phyloP scores from a whole-genome alignment of 1,140 invertebrate genomes.

The Liolophura sinensis region DNA sequence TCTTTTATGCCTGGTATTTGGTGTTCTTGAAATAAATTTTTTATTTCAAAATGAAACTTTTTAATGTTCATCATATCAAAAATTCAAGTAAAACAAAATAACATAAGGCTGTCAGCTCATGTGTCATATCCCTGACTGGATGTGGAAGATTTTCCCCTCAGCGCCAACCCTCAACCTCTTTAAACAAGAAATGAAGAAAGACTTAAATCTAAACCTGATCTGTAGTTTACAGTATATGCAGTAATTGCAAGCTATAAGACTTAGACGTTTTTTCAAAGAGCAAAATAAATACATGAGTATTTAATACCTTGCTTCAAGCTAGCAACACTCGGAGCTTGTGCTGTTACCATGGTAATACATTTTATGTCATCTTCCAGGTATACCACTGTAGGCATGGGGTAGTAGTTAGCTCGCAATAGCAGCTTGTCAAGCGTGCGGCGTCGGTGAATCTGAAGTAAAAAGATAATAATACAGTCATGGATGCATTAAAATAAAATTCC shows the following conservation, averaged over 20 bases:
- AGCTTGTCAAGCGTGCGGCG: slow-evolving; percentile 83
- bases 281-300: neutral
- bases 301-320: slow-evolving; percentile 68
- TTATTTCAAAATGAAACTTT: too few species aligned
- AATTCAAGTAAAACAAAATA: too few species aligned
- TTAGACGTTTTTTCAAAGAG: neutral
- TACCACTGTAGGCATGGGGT: slow-evolving; percentile 84
- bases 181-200: too few species aligned
- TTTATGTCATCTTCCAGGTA: slow-evolving; percentile 84
- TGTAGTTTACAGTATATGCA: neutral
- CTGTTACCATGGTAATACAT: slow-evolving; percentile 75
- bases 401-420: slow-evolving; percentile 94
- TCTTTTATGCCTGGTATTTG: too few species aligned
- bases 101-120: too few species aligned
- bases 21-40: too few species aligned
- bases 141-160: too few species aligned
- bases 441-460: slow-evolving; percentile 76
- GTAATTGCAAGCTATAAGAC: neutral
- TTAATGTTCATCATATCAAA: too few species aligned
- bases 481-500: too few species aligned
- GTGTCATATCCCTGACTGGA: too few species aligned
- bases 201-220: neutral
- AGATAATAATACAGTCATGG: neutral
- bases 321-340: slow-evolving; percentile 84
- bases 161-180: too few species aligned